Percentiles rank a stretch among this genome's conserved stretches.
phyloP scores from a whole-genome alignment of 2,888 invertebrate species.

The Spodoptera picta region DNA sequence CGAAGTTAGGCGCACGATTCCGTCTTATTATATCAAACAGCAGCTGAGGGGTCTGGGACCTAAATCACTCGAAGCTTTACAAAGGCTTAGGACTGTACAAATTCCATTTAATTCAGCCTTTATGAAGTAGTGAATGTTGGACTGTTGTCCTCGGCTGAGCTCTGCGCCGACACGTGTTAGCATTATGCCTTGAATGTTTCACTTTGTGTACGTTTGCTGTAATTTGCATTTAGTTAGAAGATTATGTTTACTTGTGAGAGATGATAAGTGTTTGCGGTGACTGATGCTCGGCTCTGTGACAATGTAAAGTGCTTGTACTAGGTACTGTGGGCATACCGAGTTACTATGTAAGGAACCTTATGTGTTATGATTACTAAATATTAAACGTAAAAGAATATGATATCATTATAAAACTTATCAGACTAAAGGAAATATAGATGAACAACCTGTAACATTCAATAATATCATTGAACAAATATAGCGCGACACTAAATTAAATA shows the following conservation, averaged over 20 bases:
- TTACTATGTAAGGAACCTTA: neutral
- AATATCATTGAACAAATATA: constrained; percentile 25
- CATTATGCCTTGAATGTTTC: constrained; percentile 28
- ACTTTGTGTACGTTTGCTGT: constrained; percentile 23
- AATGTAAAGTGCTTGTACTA: constrained; percentile 6
- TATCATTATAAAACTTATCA: neutral
- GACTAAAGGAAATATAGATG: too few species aligned
- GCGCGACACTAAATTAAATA: constrained; percentile 46
- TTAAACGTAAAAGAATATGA: too few species aligned
- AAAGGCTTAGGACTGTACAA: constrained; percentile 19
- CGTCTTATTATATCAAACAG: constrained; percentile 22
- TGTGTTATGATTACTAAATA: neutral
- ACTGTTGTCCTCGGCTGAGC: constrained; percentile 33
- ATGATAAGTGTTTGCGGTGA: constrained; percentile 22
- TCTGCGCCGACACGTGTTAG: constrained; percentile 23
- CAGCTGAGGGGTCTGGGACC: constrained; percentile 24
- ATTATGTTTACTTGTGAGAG: constrained; percentile 36
- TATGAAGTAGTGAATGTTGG: constrained; percentile 42
- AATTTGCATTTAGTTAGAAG: constrained; percentile 47
- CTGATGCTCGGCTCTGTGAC: constrained; percentile 6
- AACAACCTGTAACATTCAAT: constrained; percentile 8
- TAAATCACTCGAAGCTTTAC: constrained; percentile 46
- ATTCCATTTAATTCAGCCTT: constrained; percentile 37
- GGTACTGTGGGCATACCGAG: neutral
- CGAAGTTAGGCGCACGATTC: constrained; percentile 8